Conservation (phyloP, 2,113 vertebrate genomes). For the Oreotrochilus melanogaster region DNA sequence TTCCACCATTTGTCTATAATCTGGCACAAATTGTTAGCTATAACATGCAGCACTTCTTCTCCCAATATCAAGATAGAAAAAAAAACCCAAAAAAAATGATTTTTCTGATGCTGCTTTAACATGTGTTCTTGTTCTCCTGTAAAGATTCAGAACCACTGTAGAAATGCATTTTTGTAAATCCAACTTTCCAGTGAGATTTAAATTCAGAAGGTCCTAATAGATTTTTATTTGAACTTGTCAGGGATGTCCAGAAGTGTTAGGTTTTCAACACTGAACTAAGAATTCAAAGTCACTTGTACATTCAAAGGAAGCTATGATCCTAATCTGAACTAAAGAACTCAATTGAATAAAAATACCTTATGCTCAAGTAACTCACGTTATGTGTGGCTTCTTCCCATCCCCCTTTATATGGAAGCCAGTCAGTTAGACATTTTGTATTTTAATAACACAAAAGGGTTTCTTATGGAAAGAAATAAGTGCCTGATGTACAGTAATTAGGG, state of each 20-base stretch:
- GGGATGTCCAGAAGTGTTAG: constrained; percentile 41
- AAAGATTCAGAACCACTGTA: background rate
- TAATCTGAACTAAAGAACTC: constrained; percentile 77
- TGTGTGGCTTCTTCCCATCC: constrained; percentile 10
- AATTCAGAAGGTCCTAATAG: constrained; percentile 26
- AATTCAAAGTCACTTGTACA: constrained; percentile 49
- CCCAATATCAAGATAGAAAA: background rate
- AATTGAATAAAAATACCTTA: constrained; percentile 72
- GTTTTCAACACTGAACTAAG: constrained; percentile 56
- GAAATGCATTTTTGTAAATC: constrained; percentile 32
- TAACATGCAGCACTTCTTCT: background rate
- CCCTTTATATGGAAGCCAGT: constrained; percentile 45
- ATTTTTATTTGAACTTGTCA: constrained; percentile 65
- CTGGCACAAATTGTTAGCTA: background rate
- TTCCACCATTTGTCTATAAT: background rate
- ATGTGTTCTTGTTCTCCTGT: background rate
- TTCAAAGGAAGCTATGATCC: constrained; percentile 68
- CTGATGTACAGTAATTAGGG: constrained; percentile 6
- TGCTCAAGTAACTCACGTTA: constrained; percentile 65
- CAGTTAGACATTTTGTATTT: constrained; percentile 33
- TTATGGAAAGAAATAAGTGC: background rate
- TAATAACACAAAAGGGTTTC: constrained; percentile 32
- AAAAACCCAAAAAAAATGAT: background rate
- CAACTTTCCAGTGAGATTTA: constrained; percentile 36
- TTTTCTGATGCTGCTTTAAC: background rate